A percentile compares a stretch with the other conserved stretches of the same genome.
Evolutionary conservation across 2,797 vertebrate species (phyloP).

Genomic region (Xenentodon cancila): DNA sequence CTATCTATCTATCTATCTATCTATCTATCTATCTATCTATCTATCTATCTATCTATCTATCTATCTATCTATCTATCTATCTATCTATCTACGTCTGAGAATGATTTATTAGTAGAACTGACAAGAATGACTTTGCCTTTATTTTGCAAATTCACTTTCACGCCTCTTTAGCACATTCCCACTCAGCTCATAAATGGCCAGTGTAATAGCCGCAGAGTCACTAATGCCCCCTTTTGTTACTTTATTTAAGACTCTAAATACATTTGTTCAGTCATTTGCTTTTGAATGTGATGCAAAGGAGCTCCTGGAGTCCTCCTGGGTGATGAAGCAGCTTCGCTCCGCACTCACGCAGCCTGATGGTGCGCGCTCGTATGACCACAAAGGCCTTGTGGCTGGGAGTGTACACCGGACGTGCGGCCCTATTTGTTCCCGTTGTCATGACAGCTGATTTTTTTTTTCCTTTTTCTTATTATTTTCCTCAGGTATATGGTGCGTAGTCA

Average conservation of each 20-base stretch:
- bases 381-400: conserved; percentile 33
- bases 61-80: too few relatives aligned
- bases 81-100: too few relatives aligned
- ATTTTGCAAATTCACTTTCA: conserved; percentile 62
- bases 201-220: conserved; percentile 36
- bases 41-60: too few relatives aligned
- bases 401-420: conserved; percentile 61
- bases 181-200: conserved; percentile 33
- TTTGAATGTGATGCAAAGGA: conserved; percentile 52
- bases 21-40: too few relatives aligned
- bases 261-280: conserved; percentile 58
- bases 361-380: conserved; percentile 18
- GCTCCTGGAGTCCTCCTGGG: conserved; percentile 40
- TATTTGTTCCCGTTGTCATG: conserved; percentile 10
- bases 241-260: conserved; percentile 40
- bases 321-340: conserved; percentile 4
- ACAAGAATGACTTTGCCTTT: conserved; percentile 46
- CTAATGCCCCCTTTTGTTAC: conserved; percentile 66
- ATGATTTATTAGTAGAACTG: conserved; percentile 34
- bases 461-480: too few relatives aligned
- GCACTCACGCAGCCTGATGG: conserved; percentile 52
- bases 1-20: too few relatives aligned
- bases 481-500: background rate
- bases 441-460: conserved; percentile 12
- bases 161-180: conserved; percentile 46